Conservation (phyloP, 2,797 vertebrate genomes). For the Channa striata region DNA sequence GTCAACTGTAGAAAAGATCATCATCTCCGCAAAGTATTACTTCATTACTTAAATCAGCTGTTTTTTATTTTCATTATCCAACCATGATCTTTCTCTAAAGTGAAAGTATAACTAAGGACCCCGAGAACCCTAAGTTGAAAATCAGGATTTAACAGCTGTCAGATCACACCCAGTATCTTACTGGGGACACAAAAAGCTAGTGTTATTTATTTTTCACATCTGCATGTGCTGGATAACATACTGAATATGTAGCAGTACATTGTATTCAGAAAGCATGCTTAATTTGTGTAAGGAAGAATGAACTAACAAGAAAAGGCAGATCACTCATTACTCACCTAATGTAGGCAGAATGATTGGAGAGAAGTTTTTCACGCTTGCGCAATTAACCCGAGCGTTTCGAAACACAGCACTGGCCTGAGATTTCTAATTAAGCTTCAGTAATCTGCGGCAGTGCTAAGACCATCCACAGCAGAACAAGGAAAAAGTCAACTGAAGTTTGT, state of each 20-base stretch:
- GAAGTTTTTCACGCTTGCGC: conserved; percentile 20
- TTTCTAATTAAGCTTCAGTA: conserved; percentile 26
- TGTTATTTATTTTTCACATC: background rate
- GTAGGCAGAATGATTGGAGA: conserved; percentile 18
- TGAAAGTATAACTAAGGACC: background rate
- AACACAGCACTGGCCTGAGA: conserved; percentile 15
- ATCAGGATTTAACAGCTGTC: too few relatives aligned
- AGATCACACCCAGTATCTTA: too few relatives aligned
- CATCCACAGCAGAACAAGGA: conserved; percentile 11
- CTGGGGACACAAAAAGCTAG: background rate
- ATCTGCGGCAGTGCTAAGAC: conserved; percentile 20
- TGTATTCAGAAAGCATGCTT: background rate
- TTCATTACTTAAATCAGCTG: too few relatives aligned
- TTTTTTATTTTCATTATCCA: background rate
- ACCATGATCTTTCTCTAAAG: background rate
- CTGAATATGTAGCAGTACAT: background rate
- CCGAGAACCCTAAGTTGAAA: too few relatives aligned
- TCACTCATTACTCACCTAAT: conserved; percentile 19
- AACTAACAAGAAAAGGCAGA: background rate
- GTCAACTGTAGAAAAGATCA: too few relatives aligned
- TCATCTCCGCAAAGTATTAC: too few relatives aligned
- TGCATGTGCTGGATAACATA: background rate
- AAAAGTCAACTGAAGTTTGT: background rate
- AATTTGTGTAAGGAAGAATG: background rate
- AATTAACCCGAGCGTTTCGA: conserved; percentile 14